A percentile compares a stretch with the other conserved stretches of the same genome.
Conservation (phyloP, 2,888 invertebrate species). For the Meteorus colon region DNA sequence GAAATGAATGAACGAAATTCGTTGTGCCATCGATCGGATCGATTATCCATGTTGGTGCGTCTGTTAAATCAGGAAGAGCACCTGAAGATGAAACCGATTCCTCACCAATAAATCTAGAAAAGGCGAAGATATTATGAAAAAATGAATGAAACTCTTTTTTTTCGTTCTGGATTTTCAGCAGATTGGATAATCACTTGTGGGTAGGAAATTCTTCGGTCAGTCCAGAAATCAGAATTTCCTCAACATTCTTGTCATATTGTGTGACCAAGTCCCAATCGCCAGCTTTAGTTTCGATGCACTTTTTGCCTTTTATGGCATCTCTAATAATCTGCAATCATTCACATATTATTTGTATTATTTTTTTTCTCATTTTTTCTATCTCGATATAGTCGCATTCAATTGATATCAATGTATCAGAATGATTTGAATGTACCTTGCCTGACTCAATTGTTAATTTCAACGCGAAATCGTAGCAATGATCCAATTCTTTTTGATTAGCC, state of each 20-base stretch:
- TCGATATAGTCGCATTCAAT: too few species aligned
- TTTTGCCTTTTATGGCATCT: constrained; percentile 61
- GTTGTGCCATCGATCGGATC: constrained; percentile 92
- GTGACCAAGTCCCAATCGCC: constrained; percentile 86
- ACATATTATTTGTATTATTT: constrained; percentile 2
- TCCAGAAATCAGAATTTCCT: constrained; percentile 80
- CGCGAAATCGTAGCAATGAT: constrained; percentile 62
- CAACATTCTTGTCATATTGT: constrained; percentile 85
- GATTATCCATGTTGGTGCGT: constrained; percentile 88
- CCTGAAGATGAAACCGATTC: constrained; percentile 76
- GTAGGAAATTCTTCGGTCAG: constrained; percentile 77
- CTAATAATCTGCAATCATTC: constrained; percentile 58
- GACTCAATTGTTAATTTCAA: constrained; percentile 63
- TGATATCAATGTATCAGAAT: too few species aligned
- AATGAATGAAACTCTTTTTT: neutral
- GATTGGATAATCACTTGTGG: constrained; percentile 76
- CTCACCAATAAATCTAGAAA: constrained; percentile 85
- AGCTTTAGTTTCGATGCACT: constrained; percentile 77
- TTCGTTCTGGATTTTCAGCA: neutral
- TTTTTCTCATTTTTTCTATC: neutral
- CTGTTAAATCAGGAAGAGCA: constrained; percentile 78
- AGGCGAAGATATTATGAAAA: too few species aligned
- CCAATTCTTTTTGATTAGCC: constrained; percentile 56
- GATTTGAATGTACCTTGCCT: constrained; percentile 59
- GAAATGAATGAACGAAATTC: constrained; percentile 86